Base-by-base conservation (phyloP, 2,888 invertebrate species). In the Drosophila infuscata region DNA sequence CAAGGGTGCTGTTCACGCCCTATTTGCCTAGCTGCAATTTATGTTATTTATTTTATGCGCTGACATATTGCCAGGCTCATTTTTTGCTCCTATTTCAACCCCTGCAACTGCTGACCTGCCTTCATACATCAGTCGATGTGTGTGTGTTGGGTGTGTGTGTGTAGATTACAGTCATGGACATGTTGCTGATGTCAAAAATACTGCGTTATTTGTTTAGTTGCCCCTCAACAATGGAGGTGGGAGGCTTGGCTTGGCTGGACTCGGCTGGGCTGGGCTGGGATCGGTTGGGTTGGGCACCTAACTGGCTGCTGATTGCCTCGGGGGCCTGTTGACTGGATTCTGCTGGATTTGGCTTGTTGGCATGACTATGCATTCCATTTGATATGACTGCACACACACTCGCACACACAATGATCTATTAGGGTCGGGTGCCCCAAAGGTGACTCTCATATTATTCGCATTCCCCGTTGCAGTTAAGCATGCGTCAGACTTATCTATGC, bases 281-380 rank as follows among this genome's bases (percentile, higher is more conserved):
- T 9, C 9, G 11, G 11, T 7, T 17, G 8, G n/a, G 38, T 5
- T 15, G 46, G 63, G 48, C 65, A 60, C 53, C 59, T 65, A 17
- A 32, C 36, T 65, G 63, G 32, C 54, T 46, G 49, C 30, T 32
- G 30, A n/a, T 30, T 30, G 51, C 43, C 32, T 43, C 30, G 56
- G 41, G 20, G 54, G 17, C 33, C 29, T 36, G 43, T 54, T 52
- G 57, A 65, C 70, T 76, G 66, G 35, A 35, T 51, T 53, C 51
- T 62, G 79, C 59, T 58, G 51, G 35, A 32, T 70, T 60, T 32
- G 36, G 49, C 29, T 57, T 63, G 65, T 46, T 62, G 71, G 82
- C 90, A 81, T 88, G 88, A 88, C 89, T 82, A 64, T 90, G 88
- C 91, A 88, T 90, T 90, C 82, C 87, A 88, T 88, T 90, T 88